These are phyloP conservation scores for Lanius collurio DNA, from an alignment of 2,113 vertebrate species.

Conservation along the genomic window DNA sequence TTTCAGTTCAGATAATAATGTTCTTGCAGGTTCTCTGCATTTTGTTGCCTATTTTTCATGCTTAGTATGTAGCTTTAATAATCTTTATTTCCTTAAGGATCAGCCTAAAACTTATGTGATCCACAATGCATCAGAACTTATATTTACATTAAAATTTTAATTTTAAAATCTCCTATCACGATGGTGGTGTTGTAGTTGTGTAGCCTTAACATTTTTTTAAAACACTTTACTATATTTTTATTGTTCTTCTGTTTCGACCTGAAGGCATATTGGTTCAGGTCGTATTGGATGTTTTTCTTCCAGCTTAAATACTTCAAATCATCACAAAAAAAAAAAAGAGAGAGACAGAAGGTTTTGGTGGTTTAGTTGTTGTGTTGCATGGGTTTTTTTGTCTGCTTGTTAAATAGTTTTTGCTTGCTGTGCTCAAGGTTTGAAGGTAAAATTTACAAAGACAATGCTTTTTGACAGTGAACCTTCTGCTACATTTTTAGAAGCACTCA, in stretches of 20 bases:
- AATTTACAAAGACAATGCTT: conserved; percentile 5
- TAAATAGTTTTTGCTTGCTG: neutral
- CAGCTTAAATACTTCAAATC: neutral
- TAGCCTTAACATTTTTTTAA: neutral
- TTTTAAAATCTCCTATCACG: neutral
- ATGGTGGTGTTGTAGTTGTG: neutral
- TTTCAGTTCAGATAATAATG: neutral
- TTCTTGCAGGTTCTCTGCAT: neutral
- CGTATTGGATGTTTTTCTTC: neutral
- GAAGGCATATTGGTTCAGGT: neutral
- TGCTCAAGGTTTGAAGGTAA: conserved; percentile 27
- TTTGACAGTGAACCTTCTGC: conserved; percentile 6
- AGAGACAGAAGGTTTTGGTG: neutral
- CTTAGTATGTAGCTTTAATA: neutral
- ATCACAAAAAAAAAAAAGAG: neutral
- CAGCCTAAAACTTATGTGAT: neutral
- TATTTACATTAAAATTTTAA: neutral
- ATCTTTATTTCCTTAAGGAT: neutral
- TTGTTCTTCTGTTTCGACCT: neutral
- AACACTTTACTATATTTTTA: neutral
- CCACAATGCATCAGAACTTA: neutral
- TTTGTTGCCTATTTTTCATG: neutral
- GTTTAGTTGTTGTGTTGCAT: neutral
- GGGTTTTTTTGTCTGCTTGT: neutral
- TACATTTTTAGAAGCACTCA: conserved; percentile 48